Conservation (phyloP, 2,888 invertebrate genomes). For the Therioaphis trifolii region DNA sequence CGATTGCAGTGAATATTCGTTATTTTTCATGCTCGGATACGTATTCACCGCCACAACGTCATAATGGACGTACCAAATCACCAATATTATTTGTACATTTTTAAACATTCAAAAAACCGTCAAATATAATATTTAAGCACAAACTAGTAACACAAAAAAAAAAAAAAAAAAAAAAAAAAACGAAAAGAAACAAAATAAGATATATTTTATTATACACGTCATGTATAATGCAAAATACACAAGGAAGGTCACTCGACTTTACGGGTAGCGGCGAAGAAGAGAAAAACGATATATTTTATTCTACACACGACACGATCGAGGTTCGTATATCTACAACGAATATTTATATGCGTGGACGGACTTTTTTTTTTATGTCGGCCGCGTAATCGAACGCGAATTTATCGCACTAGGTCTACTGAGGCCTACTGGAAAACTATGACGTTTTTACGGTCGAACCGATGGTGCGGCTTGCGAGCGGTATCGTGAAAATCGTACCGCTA, state of each 20-base stretch:
- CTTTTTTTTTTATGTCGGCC: background rate
- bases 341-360: no score
- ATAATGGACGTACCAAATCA: constrained; percentile 9
- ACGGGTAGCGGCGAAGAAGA: no score
- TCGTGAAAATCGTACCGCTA: background rate
- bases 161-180: constrained; percentile 22
- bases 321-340: no score
- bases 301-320: no score
- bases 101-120: background rate
- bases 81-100: background rate
- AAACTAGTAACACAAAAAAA: constrained; percentile 8
- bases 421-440: no score
- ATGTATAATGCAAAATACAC: no score
- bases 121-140: background rate
- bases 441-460: no score
- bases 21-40: background rate
- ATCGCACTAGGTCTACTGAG: background rate
- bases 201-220: no score
- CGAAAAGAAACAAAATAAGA: no score
- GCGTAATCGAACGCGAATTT: background rate
- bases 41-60: background rate
- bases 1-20: background rate
- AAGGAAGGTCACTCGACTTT: no score
- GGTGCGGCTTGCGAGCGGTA: no score
- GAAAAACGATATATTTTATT: no score